Evolutionary conservation across 2,113 vertebrate genomes (phyloP).

Genomic region (Zosterops hypoxanthus): DNA sequence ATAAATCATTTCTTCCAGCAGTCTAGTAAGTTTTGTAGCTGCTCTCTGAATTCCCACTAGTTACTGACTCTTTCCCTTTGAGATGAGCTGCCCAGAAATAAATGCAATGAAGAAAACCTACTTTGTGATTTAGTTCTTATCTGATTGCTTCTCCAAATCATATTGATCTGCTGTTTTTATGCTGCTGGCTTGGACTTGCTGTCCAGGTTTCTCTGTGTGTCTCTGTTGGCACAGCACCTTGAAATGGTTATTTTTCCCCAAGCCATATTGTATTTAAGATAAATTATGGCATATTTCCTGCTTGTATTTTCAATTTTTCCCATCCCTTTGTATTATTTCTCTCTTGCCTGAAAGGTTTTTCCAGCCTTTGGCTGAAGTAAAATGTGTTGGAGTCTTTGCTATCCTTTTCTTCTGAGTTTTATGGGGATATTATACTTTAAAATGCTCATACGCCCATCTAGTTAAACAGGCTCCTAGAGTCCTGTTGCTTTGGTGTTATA

Average conservation of each 20-base stretch:
- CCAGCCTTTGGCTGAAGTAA: not conserved
- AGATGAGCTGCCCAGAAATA: slow-evolving; percentile 22
- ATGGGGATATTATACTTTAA: not conserved
- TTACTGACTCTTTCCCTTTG: not conserved
- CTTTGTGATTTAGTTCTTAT: slow-evolving; percentile 23
- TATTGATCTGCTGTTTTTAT: not conserved
- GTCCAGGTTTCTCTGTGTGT: not conserved
- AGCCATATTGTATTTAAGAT: not conserved
- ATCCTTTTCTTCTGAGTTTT: not conserved
- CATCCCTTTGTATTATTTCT: not conserved
- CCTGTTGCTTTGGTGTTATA: not conserved
- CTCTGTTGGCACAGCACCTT: not conserved
- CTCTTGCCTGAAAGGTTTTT: not conserved
- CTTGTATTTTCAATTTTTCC: not conserved
- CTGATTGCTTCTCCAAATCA: slow-evolving; percentile 24
- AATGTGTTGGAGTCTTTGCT: not conserved
- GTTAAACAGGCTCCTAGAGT: not conserved
- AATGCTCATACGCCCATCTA: not conserved
- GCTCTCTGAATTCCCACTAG: slow-evolving; percentile 20
- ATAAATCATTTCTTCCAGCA: slow-evolving; percentile 58
- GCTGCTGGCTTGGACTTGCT: not conserved
- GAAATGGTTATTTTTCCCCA: slow-evolving; percentile 15
- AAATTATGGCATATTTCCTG: not conserved
- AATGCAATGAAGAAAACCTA: slow-evolving; percentile 31
- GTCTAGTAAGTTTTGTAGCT: slow-evolving; percentile 12